Evolutionary conservation across 2,113 vertebrate species (phyloP), one percentile per base, ranked within the genome.

Genomic region (Nibea albiflora): DNA sequence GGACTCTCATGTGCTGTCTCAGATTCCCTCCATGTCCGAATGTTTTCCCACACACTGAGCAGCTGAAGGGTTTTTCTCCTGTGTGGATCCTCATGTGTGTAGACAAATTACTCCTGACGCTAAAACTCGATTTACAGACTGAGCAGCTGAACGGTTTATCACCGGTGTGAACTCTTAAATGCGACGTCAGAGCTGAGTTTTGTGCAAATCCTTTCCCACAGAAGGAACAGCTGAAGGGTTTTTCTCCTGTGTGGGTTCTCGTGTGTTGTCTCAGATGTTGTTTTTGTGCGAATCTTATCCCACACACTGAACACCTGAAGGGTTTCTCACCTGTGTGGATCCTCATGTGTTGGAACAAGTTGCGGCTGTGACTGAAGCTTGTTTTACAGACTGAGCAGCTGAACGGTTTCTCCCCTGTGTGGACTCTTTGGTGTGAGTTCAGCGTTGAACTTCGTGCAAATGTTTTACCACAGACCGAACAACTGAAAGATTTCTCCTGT

Each of bases 201-300:
- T 35, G 31, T 35, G 31, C 31, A 6, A 35, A 35, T 35, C 31
- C 31, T 35, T 35, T 35, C 31, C 31, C 31, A 8, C 31, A 35
- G 31, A 35, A 35, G 31, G 31, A 35, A 2, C 44, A 44, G 12
- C 44, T 44, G 12, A 44, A 44, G 10, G 44, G 12, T 12, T 80
- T 80, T 52, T 73, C 71, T 2, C 54, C 70, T 0, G 78, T 74
- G 5, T 74, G 78, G 26, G 44, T 28, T 4, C 20, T 39, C 50
- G 20, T 9, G 20, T 44, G 31, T 73, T 31, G 47, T n/a, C 7
- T 20, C 17, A 52, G 50, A 35, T n/a, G 7, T 9, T 19, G 7
- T 14, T 15, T 47, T 14, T 47, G 46, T 15, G 46, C 9, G 10
- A 53, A 53, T 11, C 9, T 11, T 11, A 22, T 62, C 20, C 15